These are phyloP conservation scores for Pithys albifrons DNA, from an alignment of 2,113 vertebrate genomes.

Conservation along the genomic window DNA sequence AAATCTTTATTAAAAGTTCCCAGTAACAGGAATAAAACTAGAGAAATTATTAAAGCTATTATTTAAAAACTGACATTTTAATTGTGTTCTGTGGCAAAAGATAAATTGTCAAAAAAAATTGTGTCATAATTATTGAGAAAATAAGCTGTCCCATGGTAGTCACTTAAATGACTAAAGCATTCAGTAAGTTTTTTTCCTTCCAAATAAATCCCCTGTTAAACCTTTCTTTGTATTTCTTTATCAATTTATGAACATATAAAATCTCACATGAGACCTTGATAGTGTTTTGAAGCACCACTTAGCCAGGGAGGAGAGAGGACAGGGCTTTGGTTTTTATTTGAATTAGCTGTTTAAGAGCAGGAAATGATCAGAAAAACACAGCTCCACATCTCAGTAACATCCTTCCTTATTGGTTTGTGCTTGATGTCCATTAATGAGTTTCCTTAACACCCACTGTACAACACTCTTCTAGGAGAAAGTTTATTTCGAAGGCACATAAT, in stretches of 20 bases:
- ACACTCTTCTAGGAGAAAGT: neutral
- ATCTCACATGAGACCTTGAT: neutral
- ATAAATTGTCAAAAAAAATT: conserved; percentile 54
- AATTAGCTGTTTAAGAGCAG: neutral
- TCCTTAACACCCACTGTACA: neutral
- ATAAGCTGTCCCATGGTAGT: conserved; percentile 18
- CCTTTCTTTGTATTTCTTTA: neutral
- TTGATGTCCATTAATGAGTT: neutral
- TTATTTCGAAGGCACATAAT: neutral
- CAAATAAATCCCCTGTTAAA: neutral
- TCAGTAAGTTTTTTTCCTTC: neutral
- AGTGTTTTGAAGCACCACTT: neutral
- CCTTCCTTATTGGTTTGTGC: neutral
- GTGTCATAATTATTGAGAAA: conserved; percentile 60
- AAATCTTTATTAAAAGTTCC: conserved; percentile 51
- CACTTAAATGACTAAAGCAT: conserved; percentile 39
- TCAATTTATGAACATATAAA: neutral
- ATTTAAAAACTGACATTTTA: conserved; percentile 64
- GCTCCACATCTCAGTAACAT: neutral
- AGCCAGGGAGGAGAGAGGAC: neutral
- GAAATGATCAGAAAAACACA: neutral
- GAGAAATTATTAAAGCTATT: conserved; percentile 60
- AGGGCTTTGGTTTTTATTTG: neutral
- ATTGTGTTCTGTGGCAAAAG: conserved; percentile 59
- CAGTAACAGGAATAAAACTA: conserved; percentile 16